Percentiles rank a stretch among this genome's conserved stretches.
Conservation (phyloP, 2,113 vertebrate species). For the Engystomops pustulosus region DNA sequence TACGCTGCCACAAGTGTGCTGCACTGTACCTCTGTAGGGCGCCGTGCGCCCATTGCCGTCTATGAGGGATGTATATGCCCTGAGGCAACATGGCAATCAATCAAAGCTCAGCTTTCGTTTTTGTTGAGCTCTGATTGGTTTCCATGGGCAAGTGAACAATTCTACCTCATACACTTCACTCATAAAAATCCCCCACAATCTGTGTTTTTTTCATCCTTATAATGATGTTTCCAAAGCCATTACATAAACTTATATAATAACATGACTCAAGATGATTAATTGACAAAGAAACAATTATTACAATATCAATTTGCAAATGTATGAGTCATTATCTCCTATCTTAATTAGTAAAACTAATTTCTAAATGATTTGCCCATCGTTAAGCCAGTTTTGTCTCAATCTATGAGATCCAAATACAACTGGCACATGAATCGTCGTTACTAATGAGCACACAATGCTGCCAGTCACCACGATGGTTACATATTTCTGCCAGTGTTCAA, state of each 20-base stretch:
- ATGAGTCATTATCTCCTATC: background rate
- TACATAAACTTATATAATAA: background rate
- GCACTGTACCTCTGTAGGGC: too few relatives aligned
- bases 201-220: too few relatives aligned
- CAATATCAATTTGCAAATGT: background rate
- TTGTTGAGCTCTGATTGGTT: too few relatives aligned
- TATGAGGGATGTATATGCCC: too few relatives aligned
- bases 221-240: too few relatives aligned
- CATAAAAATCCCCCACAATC: too few relatives aligned
- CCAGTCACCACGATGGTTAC: background rate
- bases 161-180: too few relatives aligned
- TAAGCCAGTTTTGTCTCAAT: slow-evolving; percentile 3
- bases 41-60: too few relatives aligned
- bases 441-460: slow-evolving; percentile 7
- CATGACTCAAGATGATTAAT: background rate
- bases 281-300: background rate
- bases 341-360: background rate
- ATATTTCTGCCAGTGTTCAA: background rate
- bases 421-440: background rate
- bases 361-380: background rate
- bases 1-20: too few relatives aligned
- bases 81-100: too few relatives aligned
- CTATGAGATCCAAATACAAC: background rate
- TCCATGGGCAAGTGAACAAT: too few relatives aligned
- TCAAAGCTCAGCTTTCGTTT: too few relatives aligned